phyloP scores from a whole-genome alignment of 2,888 invertebrate species.

The Morpho helenor region DNA sequence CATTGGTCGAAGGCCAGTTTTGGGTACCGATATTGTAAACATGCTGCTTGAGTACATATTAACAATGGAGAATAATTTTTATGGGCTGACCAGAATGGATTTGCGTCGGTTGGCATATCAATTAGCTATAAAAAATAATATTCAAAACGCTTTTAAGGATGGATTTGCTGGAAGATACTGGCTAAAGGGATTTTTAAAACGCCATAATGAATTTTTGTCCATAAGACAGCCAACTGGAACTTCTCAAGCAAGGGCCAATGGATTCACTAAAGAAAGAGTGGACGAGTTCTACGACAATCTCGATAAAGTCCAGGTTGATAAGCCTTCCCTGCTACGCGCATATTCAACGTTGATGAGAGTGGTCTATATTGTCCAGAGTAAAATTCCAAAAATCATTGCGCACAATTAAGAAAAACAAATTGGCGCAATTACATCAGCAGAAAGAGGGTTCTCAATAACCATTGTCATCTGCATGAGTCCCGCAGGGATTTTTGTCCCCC shows the following conservation, averaged over 20 bases:
- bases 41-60: not conserved
- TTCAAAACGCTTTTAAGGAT: constrained; percentile 15
- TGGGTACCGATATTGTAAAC: not conserved
- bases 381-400: constrained; percentile 17
- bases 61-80: not conserved
- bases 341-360: not conserved
- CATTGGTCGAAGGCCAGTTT: not conserved
- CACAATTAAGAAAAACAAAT: constrained; percentile 22
- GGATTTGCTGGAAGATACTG: constrained; percentile 22
- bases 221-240: constrained; percentile 24
- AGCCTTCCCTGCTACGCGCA: not conserved
- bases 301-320: constrained; percentile 8
- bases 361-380: not conserved
- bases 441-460: constrained; percentile 19
- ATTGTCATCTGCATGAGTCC: constrained; percentile 17
- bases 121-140: constrained; percentile 19
- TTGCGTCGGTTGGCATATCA: constrained; percentile 19
- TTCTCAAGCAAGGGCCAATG: constrained; percentile 21
- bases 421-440: constrained; percentile 19
- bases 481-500: constrained; percentile 12
- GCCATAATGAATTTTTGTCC: constrained; percentile 15
- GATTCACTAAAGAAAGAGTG: constrained; percentile 26
- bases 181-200: constrained; percentile 24
- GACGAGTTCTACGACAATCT: constrained; percentile 22
- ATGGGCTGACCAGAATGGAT: constrained; percentile 4